A percentile compares a stretch with the other conserved stretches of the same genome.
Evolutionary conservation across 2,797 vertebrate species (phyloP).

Genomic region (Melopsittacus undulatus): DNA sequence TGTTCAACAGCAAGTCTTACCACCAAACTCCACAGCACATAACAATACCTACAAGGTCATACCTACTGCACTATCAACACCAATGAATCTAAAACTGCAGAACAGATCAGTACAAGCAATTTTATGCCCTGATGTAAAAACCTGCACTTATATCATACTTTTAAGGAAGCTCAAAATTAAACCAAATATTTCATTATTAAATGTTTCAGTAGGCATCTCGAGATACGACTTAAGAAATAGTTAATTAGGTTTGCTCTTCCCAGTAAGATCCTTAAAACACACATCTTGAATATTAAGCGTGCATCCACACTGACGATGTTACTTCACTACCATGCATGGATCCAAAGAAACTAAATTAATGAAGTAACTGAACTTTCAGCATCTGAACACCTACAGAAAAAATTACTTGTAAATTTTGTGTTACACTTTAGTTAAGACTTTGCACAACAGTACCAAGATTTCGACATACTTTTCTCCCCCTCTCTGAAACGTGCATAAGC

Average conservation of each 20-base stretch:
- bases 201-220: not conserved
- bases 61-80: not conserved
- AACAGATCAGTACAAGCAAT: not conserved
- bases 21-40: not conserved
- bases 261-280: not conserved
- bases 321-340: not conserved
- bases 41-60: not conserved
- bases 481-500: not conserved
- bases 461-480: not conserved
- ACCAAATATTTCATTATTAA: not conserved
- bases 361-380: not conserved
- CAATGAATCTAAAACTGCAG: not conserved
- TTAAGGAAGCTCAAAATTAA: not conserved
- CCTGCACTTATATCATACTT: not conserved
- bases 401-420: not conserved
- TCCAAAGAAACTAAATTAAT: not conserved
- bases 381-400: not conserved
- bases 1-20: not conserved
- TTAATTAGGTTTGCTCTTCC: not conserved
- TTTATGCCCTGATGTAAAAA: rapidly evolving
- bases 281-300: not conserved
- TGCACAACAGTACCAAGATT: not conserved
- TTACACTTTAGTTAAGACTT: not conserved
- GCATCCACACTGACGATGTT: not conserved
- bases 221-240: not conserved